Base-by-base conservation (phyloP, 2,113 vertebrate genomes). In the Lasiurus cinereus region DNA sequence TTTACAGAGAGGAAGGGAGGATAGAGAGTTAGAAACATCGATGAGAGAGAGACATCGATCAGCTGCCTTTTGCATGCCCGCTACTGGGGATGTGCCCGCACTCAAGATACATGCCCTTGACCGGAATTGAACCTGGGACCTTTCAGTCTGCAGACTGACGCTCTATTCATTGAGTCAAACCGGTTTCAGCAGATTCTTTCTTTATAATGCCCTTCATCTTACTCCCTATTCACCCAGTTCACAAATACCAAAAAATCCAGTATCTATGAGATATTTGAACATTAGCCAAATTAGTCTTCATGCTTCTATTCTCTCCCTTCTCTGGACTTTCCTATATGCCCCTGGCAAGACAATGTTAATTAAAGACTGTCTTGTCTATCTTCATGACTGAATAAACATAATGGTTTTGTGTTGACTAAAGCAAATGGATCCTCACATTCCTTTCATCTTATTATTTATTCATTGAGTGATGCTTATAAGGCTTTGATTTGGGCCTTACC, bases 181-280 rank as follows among this genome's bases (percentile, higher is more conserved):
- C 39, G 39, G 39, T 39, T 39, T 39, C 39, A 5, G 39, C 39
- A n/a, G 33, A 62, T 59, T 59, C 24, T 74, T 89, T 52, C 27
- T 18, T 79, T 86, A 24, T 18, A 43, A 77, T 31, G 39, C 31
- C 39, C 74, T 74, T 54, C 10, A 46, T 69, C 72, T 14, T 73
- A 67, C 56, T 92, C 31, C 33, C 12, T 29, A 39, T 82, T 73
- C 43, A 66, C n/a, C 22, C 5, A 46, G 67, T 93, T 93, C 70
- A 94, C 14, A 90, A 94, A 92, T 27, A 88, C 80, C 12, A n/a
- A 24, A 69, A 52, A 27, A 33, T n/a, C 56, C 59, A 80, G 13
- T 46, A 14, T 0, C 6, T n/a, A n/a, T 62, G 24, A 59, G 14
- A 21, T 39, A 73, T 27, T 24, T 48, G 31, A 82, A 3, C 31